Base-by-base conservation (phyloP, 2,797 vertebrate genomes). In the Acipenser oxyrinchus region DNA sequence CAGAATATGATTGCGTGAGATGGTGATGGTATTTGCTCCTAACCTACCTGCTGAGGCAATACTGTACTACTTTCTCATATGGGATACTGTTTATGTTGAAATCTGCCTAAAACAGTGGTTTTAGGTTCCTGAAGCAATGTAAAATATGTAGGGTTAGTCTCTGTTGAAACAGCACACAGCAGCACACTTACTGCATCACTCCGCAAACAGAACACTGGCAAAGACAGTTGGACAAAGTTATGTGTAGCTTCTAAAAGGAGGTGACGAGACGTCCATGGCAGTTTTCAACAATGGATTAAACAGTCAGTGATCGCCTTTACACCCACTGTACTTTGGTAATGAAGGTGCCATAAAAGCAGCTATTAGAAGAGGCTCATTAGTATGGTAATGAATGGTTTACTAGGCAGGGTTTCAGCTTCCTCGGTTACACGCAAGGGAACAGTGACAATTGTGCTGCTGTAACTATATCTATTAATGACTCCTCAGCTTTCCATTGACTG, bases 321-420 rank as follows among this genome's bases (percentile, higher is more conserved):
- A 10, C 12, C 9, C 57, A 67, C 60, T 67, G 13, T 61, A 57
- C 59, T 51, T 49, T 60, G 15, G 49, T 7, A 18, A 11, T 50
- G 51, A 15, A 37, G 64, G 50, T 37, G 52, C 64, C 63, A 51
- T 68, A 13, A 63, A 48, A 57, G 60, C 60, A 49, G 11, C 52
- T 50, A 48, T 68, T 58, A 68, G 67, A 51, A 48, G 59, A 51
- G 13, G 11, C 23, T 63, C 61, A 63, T 68, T 61, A 57, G 67
- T 23, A 48, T 52, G 67, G 49, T 13, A 57, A 63, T 68, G 61
- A 57, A 63, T 63, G 60, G 60, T 58, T 63, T 68, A 63, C 63
- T 63, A 53, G 61, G 60, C 60, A 15, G 51, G 48, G 60, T 61
- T 11, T 10, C 67, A 13, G n/a, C 60, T 51, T 62, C 50, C 59